These are phyloP conservation scores for Nestor notabilis DNA, from an alignment of 2,113 vertebrate genomes.

Conservation along the genomic window DNA sequence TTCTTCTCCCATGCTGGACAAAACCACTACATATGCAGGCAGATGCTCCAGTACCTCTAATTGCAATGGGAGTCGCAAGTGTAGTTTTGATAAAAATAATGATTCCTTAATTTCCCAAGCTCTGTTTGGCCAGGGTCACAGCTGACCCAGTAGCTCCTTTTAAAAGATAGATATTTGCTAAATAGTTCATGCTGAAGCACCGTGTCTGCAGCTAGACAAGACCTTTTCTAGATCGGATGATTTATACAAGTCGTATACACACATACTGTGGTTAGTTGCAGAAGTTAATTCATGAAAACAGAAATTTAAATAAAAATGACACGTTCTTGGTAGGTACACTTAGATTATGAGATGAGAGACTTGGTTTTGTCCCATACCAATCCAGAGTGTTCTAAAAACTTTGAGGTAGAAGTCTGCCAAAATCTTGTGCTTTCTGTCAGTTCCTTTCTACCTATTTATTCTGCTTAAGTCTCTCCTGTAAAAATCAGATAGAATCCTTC, in stretches of 20 bases:
- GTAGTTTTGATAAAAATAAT: not conserved
- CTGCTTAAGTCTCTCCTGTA: not conserved
- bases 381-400: not conserved
- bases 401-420: not conserved
- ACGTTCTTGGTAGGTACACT: rapidly evolving
- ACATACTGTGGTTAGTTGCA: not conserved
- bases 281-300: not conserved
- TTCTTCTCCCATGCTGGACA: not conserved
- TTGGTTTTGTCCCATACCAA: not conserved
- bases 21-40: not conserved
- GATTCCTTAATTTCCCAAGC: not conserved
- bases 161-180: not conserved
- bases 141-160: not conserved
- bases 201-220: not conserved
- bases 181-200: not conserved
- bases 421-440: not conserved
- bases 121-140: not conserved
- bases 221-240: not conserved
- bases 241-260: not conserved
- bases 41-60: not conserved
- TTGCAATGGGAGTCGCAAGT: not conserved
- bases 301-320: not conserved
- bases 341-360: not conserved
- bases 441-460: not conserved
- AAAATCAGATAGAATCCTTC: not conserved